These are phyloP conservation scores for Crossaster papposus DNA, from an alignment of 53 echinoderm and acorn worm genomes.

Conservation along the genomic window DNA sequence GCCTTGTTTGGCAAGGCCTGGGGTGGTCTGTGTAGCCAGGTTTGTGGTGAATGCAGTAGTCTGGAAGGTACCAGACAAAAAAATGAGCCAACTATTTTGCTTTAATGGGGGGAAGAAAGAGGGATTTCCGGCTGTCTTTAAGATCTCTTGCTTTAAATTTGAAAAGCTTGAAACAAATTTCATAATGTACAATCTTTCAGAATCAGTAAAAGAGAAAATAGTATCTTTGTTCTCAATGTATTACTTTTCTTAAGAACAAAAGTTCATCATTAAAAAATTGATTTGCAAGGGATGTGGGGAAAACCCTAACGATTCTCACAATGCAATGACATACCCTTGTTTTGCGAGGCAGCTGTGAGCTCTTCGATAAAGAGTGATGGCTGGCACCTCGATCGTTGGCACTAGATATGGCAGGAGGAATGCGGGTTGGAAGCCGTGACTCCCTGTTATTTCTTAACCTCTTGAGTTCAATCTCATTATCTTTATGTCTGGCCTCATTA, in stretches of 20 bases:
- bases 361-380: background rate
- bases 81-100: background rate
- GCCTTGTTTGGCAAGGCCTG: slow-evolving; percentile 30
- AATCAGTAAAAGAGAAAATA: too few species aligned
- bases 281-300: background rate
- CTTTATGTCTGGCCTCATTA: slow-evolving; percentile 40
- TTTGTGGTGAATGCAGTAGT: slow-evolving; percentile 84
- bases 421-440: slow-evolving; percentile 47
- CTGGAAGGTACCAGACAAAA: background rate
- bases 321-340: slow-evolving; percentile 21
- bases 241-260: too few species aligned
- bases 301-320: background rate
- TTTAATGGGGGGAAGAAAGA: too few species aligned
- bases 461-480: slow-evolving; percentile 61
- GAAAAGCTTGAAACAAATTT: too few species aligned
- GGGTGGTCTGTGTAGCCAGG: slow-evolving; percentile 58
- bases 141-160: too few species aligned
- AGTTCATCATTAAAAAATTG: background rate
- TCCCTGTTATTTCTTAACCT: slow-evolving; percentile 50
- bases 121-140: too few species aligned
- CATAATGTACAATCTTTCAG: too few species aligned
- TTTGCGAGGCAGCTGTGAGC: slow-evolving; percentile 29
- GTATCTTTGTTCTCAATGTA: too few species aligned
- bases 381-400: background rate
- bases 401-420: slow-evolving; percentile 18